Evolutionary conservation across 2,113 vertebrate genomes (phyloP), one percentile per base, ranked within the genome.

Genomic region (Podarcis muralis): DNA sequence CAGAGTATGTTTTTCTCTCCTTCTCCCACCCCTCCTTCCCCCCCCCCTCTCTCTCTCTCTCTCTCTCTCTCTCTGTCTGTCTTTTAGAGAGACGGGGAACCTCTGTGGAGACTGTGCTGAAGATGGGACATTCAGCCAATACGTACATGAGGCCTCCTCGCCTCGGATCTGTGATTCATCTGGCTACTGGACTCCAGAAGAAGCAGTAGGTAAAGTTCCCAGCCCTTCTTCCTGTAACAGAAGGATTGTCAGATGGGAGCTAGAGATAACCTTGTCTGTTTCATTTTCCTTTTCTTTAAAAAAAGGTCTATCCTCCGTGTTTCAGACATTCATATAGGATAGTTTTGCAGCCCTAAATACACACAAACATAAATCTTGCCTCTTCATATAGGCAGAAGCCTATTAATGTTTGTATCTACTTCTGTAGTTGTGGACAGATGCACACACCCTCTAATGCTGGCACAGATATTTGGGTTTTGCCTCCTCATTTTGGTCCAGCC

Each of bases 111-210:
- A 97, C 91, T 99, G 99, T 92, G 96, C 97, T 2, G 97, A 96
- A 89, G 98, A 99, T 0, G 98, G 98, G 15, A 96, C 97, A 0
- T 98, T 98, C 89, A 97, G 93, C 83, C 99, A 99, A 92, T 98
- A 98, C 0, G 99, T 98, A 48, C 88, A 98, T 0, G 94, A 97
- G 62, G 99, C 99, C 27, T 96, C 98, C 0, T 99, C 99, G 0
- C 97, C 98, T 69, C 97, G 98, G 0, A 95, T 98, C 89, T 99
- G 99, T 1, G 98, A 99, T 81, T 98, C 98, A 32, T 98, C 98
- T 0, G 98, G 98, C 62, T 99, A 99, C 96, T 99, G 99, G 99
- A 98, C 98, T 6, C 99, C 99, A 0, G 98, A 99, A 81, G 99
- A 99, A 92, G 99, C 99, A 84, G 97, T 98, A 80, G 99, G 99